A percentile compares a stretch with the other conserved stretches of the same genome.
Evolutionary conservation across 2,113 vertebrate species (phyloP).

Genomic region (Eurypyga helias): DNA sequence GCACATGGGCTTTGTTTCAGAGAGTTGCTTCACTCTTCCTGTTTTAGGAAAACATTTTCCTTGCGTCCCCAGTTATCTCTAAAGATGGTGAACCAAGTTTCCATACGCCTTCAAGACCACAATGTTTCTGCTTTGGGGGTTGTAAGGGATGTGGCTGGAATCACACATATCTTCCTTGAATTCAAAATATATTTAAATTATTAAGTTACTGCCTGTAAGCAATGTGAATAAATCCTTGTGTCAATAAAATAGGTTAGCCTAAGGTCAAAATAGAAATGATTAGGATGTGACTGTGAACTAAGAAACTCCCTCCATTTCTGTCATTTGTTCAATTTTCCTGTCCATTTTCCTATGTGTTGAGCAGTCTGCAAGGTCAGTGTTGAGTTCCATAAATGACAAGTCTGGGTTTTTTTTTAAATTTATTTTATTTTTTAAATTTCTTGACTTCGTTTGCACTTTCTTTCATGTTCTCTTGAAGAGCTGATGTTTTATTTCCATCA

Average conservation of each 20-base stretch:
- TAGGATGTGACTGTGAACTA: not conserved
- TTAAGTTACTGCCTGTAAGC: not conserved
- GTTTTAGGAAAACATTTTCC: not conserved
- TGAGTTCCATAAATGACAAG: not conserved
- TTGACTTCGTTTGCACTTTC: not conserved
- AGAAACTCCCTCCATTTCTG: not conserved
- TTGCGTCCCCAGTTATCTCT: not conserved
- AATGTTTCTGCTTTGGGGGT: not conserved
- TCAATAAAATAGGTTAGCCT: not conserved
- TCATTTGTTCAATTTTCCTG: not conserved
- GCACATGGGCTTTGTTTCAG: conserved; percentile 13
- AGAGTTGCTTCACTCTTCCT: not conserved
- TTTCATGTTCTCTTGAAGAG: not conserved
- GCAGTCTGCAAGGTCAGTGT: not conserved
- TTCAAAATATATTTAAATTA: not conserved
- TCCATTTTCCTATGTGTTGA: not conserved
- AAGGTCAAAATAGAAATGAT: not conserved
- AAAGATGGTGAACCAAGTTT: not conserved
- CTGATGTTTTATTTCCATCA: not conserved
- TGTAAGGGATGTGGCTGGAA: not conserved
- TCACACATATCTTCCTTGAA: not conserved
- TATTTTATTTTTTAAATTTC: not conserved
- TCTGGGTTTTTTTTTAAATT: no score
- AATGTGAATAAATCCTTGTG: not conserved
- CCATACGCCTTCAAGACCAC: not conserved